Conservation (phyloP, 2,113 vertebrate genomes). For the Saccopteryx bilineata region DNA sequence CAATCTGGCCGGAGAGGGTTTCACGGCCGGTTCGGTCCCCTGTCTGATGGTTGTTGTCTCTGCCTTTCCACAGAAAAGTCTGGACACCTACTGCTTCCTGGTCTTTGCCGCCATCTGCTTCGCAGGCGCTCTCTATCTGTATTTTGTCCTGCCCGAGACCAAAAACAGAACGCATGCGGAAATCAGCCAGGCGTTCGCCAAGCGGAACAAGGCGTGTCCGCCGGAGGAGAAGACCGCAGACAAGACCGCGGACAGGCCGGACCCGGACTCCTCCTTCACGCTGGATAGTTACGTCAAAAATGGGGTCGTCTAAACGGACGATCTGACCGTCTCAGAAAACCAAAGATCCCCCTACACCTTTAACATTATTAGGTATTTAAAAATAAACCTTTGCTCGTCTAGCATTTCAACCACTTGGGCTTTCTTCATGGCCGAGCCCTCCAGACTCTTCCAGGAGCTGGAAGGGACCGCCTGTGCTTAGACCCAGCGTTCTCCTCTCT, state of each 20-base stretch:
- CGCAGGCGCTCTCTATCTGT: constrained; percentile 90
- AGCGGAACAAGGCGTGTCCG: constrained; percentile 90
- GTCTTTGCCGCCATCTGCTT: constrained; percentile 93
- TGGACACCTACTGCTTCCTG: constrained; percentile 94
- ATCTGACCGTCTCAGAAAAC: background rate
- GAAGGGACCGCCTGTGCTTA: background rate
- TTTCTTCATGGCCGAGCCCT: background rate
- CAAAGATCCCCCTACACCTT: background rate
- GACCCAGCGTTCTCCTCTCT: accelerated
- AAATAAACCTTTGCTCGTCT: background rate
- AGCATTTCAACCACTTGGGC: background rate
- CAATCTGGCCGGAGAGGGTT: background rate
- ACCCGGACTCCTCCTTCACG: constrained; percentile 66
- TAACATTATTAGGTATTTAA: background rate
- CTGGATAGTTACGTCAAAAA: constrained; percentile 68
- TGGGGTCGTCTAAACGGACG: constrained; percentile 61
- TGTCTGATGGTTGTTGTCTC: background rate
- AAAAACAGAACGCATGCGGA: constrained; percentile 96
- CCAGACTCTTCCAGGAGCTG: background rate
- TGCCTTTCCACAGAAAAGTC: constrained; percentile 87
- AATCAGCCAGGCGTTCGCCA: constrained; percentile 95
- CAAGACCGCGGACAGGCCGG: constrained; percentile 63
- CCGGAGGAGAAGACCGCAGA: constrained; percentile 85
- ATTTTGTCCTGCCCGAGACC: constrained; percentile 95
- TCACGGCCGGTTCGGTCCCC: accelerated